Base-by-base conservation (phyloP, 2,113 vertebrate genomes). In the Cyanoramphus novaezelandiae region DNA sequence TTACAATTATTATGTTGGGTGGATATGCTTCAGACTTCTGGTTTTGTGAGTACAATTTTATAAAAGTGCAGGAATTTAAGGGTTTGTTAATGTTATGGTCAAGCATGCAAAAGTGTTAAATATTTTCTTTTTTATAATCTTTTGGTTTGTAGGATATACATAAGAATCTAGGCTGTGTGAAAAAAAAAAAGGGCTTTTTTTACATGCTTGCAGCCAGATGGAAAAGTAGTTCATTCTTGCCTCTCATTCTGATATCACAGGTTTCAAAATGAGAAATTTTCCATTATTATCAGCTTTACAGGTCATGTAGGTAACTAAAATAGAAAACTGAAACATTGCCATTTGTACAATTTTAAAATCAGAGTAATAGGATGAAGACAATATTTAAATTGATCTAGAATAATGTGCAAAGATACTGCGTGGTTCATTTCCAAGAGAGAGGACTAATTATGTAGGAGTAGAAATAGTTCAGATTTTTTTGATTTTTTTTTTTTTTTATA, bases 261-360 rank as follows among this genome's bases (percentile, higher is more conserved):
- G 82, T 96, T 97, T 93, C 65, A 33, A 90, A 83, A 95, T 92
- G 68, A 91, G 53, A 80, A 37, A 29, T 59, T 82, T 92, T 93
- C 94, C 93, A 83, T 63, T 82, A 72, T 86, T 62, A 63, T 46
- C 71, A 62, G 21, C 50, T 91, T 70, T 67, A 79, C 25, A 65
- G 41, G 53, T 80, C 89, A 86, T 0, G 0, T 6, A 72, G 44
- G 35, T 72, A 90, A 78, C 63, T 77, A 55, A 93, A 94, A 88
- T 23, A 90, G 79, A 46, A 77, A 83, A 93, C 41, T 27, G 82
- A 90, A 92, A 93, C 53, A 69, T 14, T 77, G 59, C 53, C n/a
- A n/a, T n/a, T n/a, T n/a, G 13, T 35, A 35, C 9, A 71, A 27
- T 74, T 82, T 70, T 49, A 64, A 74, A 68, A 68, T 81, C 41